Base-by-base conservation (phyloP, 2,888 invertebrate species). In the Corbicula japonica region DNA sequence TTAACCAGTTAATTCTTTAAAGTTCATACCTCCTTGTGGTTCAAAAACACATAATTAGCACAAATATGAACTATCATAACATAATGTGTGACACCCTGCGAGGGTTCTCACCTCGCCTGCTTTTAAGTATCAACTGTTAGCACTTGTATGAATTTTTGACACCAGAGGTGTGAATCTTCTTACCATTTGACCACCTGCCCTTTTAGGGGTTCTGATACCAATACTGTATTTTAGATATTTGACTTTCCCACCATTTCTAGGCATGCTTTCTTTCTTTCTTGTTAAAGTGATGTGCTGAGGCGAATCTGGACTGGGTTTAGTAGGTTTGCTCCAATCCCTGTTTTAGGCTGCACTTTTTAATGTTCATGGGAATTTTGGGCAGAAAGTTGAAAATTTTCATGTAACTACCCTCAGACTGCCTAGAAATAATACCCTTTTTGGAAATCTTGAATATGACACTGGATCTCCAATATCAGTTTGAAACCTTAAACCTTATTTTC, bases 81-180 rank as follows among this genome's bases (percentile, higher is more conserved):
- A 10, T 35, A 54, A 66, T 10, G 66, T 66, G 66, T 38, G 38
- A 66, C 35, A 21, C 41, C 52, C 35, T n/a, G 30, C 54, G 21
- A 66, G 18, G n/a, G 2, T 66, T 54, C 23, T 21, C 54, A 54
- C 12, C n/a, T 52, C 66, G 54, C 52, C 66, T 54, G 54, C 52
- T 66, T 26, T n/a, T 15, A 54, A 54, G 41, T 54, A 52, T 54
- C 3, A 54, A 66, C 23, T 38, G 30, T 54, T 35, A 21, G 30
- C 63, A 63, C 63, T 2, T 28, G 50, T 48, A 23, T 28, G 34
- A 30, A 48, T 63, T 30, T 44, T 46, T 48, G 28, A 44, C 38
- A 66, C 8, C 3, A 15, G n/a, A 41, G 18, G 54, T 54, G 66
- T 35, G 30, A 66, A 48, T 23, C 54, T 35, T 12, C 21, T 23